These are phyloP conservation scores for Alosa sapidissima DNA, from an alignment of 2,797 vertebrate species.

Conservation along the genomic window DNA sequence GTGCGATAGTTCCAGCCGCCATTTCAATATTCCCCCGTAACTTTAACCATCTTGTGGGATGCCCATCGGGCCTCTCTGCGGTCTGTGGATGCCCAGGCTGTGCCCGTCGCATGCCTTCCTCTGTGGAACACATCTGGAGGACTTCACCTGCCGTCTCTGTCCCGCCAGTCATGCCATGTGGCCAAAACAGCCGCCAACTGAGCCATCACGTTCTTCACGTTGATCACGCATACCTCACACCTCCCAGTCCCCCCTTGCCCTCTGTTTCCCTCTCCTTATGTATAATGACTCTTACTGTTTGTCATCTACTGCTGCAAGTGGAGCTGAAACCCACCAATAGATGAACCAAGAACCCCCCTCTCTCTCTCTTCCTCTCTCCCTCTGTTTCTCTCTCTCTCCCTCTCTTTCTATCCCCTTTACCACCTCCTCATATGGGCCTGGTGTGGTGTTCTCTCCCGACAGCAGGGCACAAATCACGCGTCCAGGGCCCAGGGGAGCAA, in stretches of 20 bases:
- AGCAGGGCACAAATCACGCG: neutral
- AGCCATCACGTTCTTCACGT: neutral
- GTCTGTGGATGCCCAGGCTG: neutral
- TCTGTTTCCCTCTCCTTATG: neutral
- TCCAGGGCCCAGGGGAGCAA: neutral
- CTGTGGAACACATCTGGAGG: neutral
- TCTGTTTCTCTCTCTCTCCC: neutral
- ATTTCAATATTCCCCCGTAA: neutral
- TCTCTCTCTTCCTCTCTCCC: neutral
- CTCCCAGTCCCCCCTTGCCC: neutral
- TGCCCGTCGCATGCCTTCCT: neutral
- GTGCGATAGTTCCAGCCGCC: neutral
- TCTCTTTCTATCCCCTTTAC: neutral
- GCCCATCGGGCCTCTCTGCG: neutral
- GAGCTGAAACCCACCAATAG: too few relatives aligned
- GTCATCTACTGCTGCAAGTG: too few relatives aligned
- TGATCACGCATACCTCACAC: too few relatives aligned
- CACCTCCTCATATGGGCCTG: constrained; percentile 14
- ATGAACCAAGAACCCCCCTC: neutral
- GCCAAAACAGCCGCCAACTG: neutral
- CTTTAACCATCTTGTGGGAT: neutral
- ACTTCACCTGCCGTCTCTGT: neutral
- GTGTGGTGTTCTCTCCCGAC: neutral
- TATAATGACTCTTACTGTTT: too few relatives aligned
- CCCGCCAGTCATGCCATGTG: neutral